Conservation (phyloP, 2,113 vertebrate species). For the Accipiter cooperii region DNA sequence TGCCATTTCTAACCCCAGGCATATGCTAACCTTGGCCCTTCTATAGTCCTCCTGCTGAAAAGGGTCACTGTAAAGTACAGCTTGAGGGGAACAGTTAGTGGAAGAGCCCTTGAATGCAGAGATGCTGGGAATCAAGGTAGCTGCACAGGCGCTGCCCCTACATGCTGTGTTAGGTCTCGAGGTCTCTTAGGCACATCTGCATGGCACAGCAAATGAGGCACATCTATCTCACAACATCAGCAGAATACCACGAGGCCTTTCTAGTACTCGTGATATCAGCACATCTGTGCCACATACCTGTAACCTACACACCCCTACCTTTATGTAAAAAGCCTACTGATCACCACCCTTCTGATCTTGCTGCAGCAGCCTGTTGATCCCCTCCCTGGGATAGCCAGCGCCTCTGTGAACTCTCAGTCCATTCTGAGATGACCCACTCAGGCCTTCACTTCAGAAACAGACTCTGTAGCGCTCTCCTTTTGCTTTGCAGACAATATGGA, state of each 20-base stretch:
- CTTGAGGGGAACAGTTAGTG: not conserved
- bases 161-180: not conserved
- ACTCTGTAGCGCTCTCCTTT: not conserved
- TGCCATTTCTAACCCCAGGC: not conserved
- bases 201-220: not conserved
- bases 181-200: not conserved
- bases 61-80: not conserved
- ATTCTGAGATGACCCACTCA: not conserved
- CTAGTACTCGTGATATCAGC: not conserved
- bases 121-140: not conserved
- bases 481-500: not conserved
- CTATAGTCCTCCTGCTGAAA: not conserved
- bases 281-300: not conserved
- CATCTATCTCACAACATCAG: not conserved
- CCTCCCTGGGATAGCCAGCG: not conserved
- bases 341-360: not conserved
- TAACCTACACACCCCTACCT: not conserved
- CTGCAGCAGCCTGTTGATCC: not conserved
- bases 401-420: not conserved
- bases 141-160: not conserved
- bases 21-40: not conserved
- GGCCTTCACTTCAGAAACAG: not conserved
- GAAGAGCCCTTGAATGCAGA: not conserved
- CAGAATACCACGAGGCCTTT: not conserved
- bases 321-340: not conserved